Evolutionary conservation across 1,140 invertebrate species (phyloP).

Genomic region (Streblospio benedicti): DNA sequence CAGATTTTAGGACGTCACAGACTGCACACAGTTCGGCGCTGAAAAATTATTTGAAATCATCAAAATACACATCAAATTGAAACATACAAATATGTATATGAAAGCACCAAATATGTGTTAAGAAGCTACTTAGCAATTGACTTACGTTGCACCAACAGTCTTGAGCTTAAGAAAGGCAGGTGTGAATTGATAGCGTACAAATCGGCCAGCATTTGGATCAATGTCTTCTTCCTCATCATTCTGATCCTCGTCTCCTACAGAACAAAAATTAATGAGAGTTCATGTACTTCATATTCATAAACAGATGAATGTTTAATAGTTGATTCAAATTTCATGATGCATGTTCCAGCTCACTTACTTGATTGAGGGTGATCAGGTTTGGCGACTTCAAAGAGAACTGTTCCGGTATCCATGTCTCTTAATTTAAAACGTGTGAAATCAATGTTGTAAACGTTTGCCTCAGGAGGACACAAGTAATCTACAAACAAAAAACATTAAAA

Average conservation of each 20-base stretch:
- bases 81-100: no score
- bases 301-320: not conserved
- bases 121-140: no score
- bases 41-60: no score
- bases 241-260: not conserved
- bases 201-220: slow-evolving; percentile 79
- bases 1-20: no score
- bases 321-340: not conserved
- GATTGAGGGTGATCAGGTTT: slow-evolving; percentile 59
- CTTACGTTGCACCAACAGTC: slow-evolving; percentile 90
- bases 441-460: slow-evolving; percentile 94
- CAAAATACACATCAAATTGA: no score
- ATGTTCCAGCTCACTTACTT: slow-evolving; percentile 31
- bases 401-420: slow-evolving; percentile 84
- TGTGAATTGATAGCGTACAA: slow-evolving; percentile 95
- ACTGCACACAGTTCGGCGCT: no score
- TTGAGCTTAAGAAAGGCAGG: slow-evolving; percentile 88
- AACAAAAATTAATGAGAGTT: not conserved
- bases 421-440: slow-evolving; percentile 98
- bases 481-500: slow-evolving; percentile 30
- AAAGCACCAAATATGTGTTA: no score
- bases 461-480: slow-evolving; percentile 86
- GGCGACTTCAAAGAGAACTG: slow-evolving; percentile 91
- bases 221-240: slow-evolving; percentile 52
- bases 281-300: not conserved